Evolutionary conservation across 2,113 vertebrate genomes (phyloP), one percentile per base, ranked within the genome.

Genomic region (Grammomys dolichurus): DNA sequence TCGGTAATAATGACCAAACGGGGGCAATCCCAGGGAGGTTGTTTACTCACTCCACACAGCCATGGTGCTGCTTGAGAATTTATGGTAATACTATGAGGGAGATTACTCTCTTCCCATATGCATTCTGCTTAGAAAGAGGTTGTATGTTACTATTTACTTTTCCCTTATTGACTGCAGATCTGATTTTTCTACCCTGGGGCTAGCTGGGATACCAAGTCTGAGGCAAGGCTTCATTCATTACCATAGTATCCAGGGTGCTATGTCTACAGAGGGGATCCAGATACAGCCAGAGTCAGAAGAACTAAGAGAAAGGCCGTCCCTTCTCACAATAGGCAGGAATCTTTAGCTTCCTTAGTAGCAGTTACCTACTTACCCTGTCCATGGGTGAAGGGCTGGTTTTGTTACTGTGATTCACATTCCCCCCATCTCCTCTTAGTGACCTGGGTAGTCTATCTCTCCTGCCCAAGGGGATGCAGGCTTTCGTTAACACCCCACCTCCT

Each of bases 51-150:
- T 96, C 65, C 51, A 43, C 31, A 51, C 76, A 82, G 76, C 8
- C 6, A 12, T 3, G 65, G 65, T 28, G 67, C 11, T 22, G 31
- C 70, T 51, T 75, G 75, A 77, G 88, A 73, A 87, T 95, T 60
- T 70, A 69, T 76, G 60, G 43, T 40, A 78, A 75, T 1, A 0
- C 90, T 60, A 5, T 8, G 46, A 75, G 65, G 56, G 58, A 90
- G 94, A 86, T 89, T 17, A 46, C 77, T 86, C 86, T 94, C 75
- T 77, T 96, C 88, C 76, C 72, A 1, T 12, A 43, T 51, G 90
- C 91, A 36, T 85, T 89, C 56, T 46, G 58, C 77, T 96, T 89
- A 89, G 60, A 85, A 91, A 89, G 36, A 40, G 48, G 43, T 46
- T 51, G 43, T 58, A 13, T 58, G 86, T 80, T 94, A 36, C 90